These are phyloP conservation scores for Rhabditoides inermis DNA, from an alignment of 2,888 invertebrate genomes.

Conservation along the genomic window DNA sequence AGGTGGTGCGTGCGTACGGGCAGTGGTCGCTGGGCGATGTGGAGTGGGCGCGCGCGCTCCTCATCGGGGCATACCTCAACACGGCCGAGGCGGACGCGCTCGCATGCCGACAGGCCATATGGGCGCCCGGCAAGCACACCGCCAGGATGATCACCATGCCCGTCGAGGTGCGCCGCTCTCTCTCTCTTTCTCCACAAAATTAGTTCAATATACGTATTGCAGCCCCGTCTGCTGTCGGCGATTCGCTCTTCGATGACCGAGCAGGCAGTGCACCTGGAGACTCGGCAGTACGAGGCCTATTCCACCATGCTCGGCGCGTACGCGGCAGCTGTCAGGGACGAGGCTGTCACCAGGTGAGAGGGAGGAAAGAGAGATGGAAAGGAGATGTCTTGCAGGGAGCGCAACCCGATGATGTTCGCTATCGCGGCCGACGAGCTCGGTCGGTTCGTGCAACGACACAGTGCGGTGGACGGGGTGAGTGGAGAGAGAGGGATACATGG, in stretches of 20 bases:
- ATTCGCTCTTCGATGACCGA: no score
- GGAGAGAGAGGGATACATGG: not conserved
- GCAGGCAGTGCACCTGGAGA: conserved; percentile 12
- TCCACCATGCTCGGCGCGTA: conserved; percentile 28
- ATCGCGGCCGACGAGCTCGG: conserved; percentile 35
- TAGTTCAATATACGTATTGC: not conserved
- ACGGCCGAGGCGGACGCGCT: conserved; percentile 11
- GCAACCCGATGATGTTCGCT: conserved; percentile 32
- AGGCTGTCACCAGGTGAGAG: conserved; percentile 9
- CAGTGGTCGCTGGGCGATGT: conserved; percentile 32
- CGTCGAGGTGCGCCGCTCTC: no score
- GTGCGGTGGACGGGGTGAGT: not conserved
- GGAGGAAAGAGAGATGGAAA: not conserved
- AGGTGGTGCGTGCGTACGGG: conserved; percentile 34
- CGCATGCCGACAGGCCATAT: not conserved
- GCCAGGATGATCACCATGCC: no score
- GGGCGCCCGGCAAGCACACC: no score
- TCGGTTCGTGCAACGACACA: conserved; percentile 23
- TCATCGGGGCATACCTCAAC: conserved; percentile 26
- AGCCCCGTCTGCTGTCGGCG: no score
- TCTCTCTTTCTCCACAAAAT: no score
- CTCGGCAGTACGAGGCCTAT: conserved; percentile 31
- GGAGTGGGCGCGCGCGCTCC: conserved; percentile 19
- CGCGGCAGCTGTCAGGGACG: conserved; percentile 28
- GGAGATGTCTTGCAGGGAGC: conserved; percentile 6